Base-by-base conservation (phyloP, 2,797 vertebrate species). In the Eulemur mongoz region DNA sequence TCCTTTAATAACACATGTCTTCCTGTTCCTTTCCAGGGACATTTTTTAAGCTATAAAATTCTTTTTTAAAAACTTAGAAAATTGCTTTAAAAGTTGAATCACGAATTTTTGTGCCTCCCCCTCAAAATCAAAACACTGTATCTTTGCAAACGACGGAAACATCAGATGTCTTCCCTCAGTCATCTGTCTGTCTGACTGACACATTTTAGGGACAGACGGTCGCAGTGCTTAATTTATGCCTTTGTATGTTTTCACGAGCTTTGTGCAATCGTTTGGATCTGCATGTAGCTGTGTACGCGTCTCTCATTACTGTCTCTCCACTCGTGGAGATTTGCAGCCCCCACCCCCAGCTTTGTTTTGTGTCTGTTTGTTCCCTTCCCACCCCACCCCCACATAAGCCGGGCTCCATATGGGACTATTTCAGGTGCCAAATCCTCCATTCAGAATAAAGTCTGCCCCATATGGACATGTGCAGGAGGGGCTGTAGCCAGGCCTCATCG, bases 151-250 rank as follows among this genome's bases (percentile, higher is more conserved):
- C 35, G 85, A 98, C 97, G 73, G 95, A 94, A 96, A 73, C 97
- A 96, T 98, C 95, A 94, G 88, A 97, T 96, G 83, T 96, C 98
- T 73, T 97, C 98, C 98, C 95, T 98, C 98, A 85, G 95, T 98
- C 96, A 10, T 98, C 98, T 97, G 98, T 98, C 97, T 97, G 96
- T 97, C 98, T 97, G 97, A 95, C 96, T 95, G 91, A 88, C 96
- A 95, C 94, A 23, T 96, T 97, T 89, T n/a, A 90, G 97, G 95
- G 94, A 97, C 93, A 97, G 98, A 92, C 75, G 30, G 94, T 94
- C 48, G 65, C 84, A 10, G 63, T 63, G 94, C 98, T 96, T 82
- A 82, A 91, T 91, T 98, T 96, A 95, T 97, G 95, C 93, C 96
- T 87, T 93, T 90, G 63, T 45, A 0, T 52, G 84, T 84, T 11